Evolutionary conservation across 2,888 invertebrate species (phyloP).

Genomic region (Eilema caniola): DNA sequence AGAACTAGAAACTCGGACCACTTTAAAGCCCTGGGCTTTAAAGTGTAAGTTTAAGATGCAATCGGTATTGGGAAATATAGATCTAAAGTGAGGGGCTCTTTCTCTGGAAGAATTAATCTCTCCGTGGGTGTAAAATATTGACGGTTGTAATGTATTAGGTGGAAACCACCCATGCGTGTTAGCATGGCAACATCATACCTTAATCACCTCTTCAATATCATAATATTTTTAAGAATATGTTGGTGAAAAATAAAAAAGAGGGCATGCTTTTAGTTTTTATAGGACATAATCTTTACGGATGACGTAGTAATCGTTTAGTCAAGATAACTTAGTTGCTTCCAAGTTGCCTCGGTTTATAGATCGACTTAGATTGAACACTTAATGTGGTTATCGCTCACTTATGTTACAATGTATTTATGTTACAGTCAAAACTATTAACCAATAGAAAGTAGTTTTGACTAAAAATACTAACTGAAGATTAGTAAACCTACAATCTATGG

Average conservation of each 20-base stretch:
- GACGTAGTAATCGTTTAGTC: neutral
- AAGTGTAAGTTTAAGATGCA: too few relatives aligned
- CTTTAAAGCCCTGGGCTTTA: too few relatives aligned
- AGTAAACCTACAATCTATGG: neutral
- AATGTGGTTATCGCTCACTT: neutral
- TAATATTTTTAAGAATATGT: neutral
- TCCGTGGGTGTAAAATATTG: too few relatives aligned
- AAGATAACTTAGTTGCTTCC: conserved; percentile 1
- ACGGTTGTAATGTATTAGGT: too few relatives aligned
- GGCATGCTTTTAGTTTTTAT: neutral
- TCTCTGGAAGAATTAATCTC: too few relatives aligned
- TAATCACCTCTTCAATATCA: neutral
- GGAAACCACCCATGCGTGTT: too few relatives aligned
- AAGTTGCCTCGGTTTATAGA: neutral
- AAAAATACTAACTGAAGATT: neutral
- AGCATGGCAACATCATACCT: too few relatives aligned
- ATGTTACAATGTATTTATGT: neutral
- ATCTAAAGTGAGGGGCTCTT: too few relatives aligned
- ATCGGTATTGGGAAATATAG: too few relatives aligned
- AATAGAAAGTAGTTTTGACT: neutral
- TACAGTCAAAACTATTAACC: neutral
- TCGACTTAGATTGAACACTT: neutral
- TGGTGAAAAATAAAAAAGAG: neutral
- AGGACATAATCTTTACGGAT: neutral
- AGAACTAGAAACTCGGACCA: too few relatives aligned